phyloP scores from a whole-genome alignment of 2,888 invertebrate species.

The Parnassius smintheus region DNA sequence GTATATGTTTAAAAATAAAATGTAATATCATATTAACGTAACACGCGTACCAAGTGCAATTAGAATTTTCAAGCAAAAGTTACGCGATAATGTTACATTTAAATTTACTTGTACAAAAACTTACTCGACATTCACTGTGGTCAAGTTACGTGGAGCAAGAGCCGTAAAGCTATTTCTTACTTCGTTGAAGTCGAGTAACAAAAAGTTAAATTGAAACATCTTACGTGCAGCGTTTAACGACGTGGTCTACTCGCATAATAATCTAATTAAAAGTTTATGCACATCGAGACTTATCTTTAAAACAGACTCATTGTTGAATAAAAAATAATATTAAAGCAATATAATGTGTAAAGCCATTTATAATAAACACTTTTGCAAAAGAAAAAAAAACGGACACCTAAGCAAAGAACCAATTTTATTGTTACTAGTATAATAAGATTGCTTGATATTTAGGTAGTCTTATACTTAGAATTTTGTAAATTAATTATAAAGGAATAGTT shows the following conservation, averaged over 20 bases:
- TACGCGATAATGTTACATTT: constrained; percentile 25
- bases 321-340: not conserved
- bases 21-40: not conserved
- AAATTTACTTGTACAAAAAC: constrained; percentile 26
- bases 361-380: too few species aligned
- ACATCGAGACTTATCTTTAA: constrained; percentile 16
- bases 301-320: constrained; percentile 6
- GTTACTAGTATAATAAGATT: too few species aligned
- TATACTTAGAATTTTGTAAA: too few species aligned
- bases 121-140: constrained; percentile 17
- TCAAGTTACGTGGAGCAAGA: constrained; percentile 23
- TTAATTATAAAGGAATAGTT: too few species aligned
- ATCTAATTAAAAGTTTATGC: constrained; percentile 24
- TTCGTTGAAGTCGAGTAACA: constrained; percentile 24
- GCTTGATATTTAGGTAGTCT: too few species aligned
- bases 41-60: constrained; percentile 4
- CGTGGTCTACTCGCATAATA: constrained; percentile 26
- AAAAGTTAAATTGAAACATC: constrained; percentile 30
- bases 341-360: too few species aligned
- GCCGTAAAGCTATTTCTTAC: constrained; percentile 27
- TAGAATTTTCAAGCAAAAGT: constrained; percentile 14
- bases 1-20: too few species aligned
- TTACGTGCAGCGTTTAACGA: constrained; percentile 26
- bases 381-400: too few species aligned
- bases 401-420: too few species aligned